A percentile compares a stretch with the other conserved stretches of the same genome.
phyloP scores from a whole-genome alignment of 2,797 vertebrate species.

The Calcarius lapponicus region DNA sequence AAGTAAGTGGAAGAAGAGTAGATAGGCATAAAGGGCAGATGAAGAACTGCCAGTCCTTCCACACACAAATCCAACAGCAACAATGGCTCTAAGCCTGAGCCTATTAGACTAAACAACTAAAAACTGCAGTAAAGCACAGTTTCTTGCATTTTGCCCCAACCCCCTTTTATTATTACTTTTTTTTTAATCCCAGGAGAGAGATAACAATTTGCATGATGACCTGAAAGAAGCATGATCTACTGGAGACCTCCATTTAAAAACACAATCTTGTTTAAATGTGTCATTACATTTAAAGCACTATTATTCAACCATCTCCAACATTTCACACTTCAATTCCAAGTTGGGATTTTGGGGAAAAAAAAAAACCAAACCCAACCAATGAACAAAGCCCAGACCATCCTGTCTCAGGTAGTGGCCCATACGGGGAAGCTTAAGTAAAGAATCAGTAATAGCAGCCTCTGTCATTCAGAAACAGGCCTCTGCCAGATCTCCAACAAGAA shows the following conservation, averaged over 20 bases:
- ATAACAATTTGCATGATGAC: neutral
- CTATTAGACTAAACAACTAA: neutral
- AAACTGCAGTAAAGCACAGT: neutral
- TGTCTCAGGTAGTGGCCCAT: neutral
- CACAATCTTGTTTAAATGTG: neutral
- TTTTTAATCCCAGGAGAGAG: neutral
- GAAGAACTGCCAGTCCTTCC: conserved; percentile 2
- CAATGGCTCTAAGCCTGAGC: neutral
- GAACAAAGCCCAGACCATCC: neutral
- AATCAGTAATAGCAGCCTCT: neutral
- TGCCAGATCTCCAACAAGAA: neutral
- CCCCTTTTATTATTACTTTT: neutral
- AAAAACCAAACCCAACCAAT: neutral
- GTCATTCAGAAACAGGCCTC: neutral
- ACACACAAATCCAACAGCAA: neutral
- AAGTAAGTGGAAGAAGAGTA: neutral
- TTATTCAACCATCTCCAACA: neutral
- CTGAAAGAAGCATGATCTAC: neutral
- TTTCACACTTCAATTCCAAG: neutral
- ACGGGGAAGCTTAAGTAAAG: neutral
- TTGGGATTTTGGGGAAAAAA: neutral
- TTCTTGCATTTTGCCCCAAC: neutral
- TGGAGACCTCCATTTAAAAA: neutral
- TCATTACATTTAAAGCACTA: neutral
- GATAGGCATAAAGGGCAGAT: neutral